These are phyloP conservation scores for Microchirus variegatus DNA, from an alignment of 2,797 vertebrate genomes.

Conservation along the genomic window DNA sequence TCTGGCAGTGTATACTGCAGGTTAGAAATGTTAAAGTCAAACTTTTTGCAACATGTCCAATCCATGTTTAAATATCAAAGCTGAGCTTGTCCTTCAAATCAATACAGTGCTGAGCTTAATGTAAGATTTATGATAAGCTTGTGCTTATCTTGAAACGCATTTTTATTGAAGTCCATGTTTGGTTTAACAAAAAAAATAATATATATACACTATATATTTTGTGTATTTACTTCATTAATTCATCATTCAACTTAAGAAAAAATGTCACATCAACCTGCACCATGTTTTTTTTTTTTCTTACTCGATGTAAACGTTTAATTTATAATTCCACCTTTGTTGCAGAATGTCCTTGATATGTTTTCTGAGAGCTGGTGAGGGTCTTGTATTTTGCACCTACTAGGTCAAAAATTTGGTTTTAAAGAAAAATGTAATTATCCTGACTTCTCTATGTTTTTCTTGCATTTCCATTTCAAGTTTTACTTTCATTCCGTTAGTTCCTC, in stretches of 20 bases:
- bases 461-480: neutral
- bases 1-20: neutral
- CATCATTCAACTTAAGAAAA: neutral
- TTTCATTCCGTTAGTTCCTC: neutral
- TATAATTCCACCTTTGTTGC: too few relatives aligned
- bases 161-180: neutral
- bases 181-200: too few relatives aligned
- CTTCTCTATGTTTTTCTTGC: neutral
- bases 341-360: too few relatives aligned
- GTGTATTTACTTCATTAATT: neutral
- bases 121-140: constrained; percentile 27
- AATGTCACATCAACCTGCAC: too few relatives aligned
- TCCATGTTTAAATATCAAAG: constrained; percentile 42
- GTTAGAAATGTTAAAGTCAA: neutral
- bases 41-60: constrained; percentile 1
- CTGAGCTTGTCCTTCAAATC: constrained; percentile 21
- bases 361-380: too few relatives aligned
- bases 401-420: too few relatives aligned
- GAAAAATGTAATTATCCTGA: too few relatives aligned
- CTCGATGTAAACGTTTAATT: too few relatives aligned
- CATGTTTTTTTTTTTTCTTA: too few relatives aligned
- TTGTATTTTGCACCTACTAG: too few relatives aligned
- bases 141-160: constrained; percentile 15
- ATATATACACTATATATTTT: too few relatives aligned
- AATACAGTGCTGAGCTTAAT: constrained; percentile 3